Percentiles rank a stretch among this genome's conserved stretches.
Conservation (phyloP, 2,113 vertebrate genomes). For the Scalopus aquaticus region DNA sequence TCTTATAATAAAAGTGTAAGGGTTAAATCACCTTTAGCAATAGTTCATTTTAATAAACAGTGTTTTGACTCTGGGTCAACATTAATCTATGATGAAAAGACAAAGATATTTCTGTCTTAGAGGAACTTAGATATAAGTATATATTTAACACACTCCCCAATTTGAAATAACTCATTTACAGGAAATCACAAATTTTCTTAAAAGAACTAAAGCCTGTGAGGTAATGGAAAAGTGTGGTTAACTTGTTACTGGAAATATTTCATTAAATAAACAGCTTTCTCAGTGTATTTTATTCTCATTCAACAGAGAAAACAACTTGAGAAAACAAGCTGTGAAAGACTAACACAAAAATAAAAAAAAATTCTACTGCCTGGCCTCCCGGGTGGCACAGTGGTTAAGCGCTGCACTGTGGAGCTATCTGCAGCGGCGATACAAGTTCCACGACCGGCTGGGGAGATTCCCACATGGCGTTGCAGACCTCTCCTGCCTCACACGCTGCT, state of each 20-base stretch:
- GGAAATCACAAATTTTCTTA: not conserved
- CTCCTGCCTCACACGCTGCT: too few species aligned
- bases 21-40: slow-evolving; percentile 6
- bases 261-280: not conserved
- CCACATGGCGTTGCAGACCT: too few species aligned
- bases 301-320: slow-evolving; percentile 27
- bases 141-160: not conserved
- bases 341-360: slow-evolving; percentile 6
- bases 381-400: too few species aligned
- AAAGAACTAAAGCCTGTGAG: not conserved
- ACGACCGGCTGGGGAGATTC: too few species aligned
- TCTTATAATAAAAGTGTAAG: slow-evolving; percentile 14
- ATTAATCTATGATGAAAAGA: not conserved
- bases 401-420: too few species aligned
- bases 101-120: not conserved
- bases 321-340: slow-evolving; percentile 43
- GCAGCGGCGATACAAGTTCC: too few species aligned
- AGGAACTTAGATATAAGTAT: not conserved
- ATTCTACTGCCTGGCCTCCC: too few species aligned
- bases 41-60: not conserved
- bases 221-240: not conserved
- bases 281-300: slow-evolving; percentile 19
- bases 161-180: not conserved
- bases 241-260: not conserved
- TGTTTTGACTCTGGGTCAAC: not conserved